Base-by-base conservation (phyloP, 2,113 vertebrate genomes). In the Ophiodon elongatus region DNA sequence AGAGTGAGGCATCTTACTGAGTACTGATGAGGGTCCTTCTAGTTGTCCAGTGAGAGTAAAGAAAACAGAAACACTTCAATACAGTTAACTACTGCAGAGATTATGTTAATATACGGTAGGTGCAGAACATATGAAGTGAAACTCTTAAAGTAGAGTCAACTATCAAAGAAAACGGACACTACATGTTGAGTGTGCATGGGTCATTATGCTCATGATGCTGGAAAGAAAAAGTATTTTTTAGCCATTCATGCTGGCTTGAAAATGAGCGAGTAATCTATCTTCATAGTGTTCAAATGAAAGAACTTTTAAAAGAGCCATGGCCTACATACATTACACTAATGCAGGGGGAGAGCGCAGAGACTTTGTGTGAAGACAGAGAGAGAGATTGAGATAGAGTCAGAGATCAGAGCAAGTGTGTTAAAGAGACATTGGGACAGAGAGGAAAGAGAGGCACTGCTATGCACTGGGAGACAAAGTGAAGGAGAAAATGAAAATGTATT, bases 401-500 rank as follows among this genome's bases (percentile, higher is more conserved):
- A 80, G 71, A 86, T 83, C 75, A 88, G 87, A 88, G 80, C 80
- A 54, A 85, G 82, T 60, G 83, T 79, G 80, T 79, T 80, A 45
- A 85, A 83, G 84, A 80, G 68, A 69, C 67, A 66, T 17, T 37
- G 47, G 65, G 73, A 76, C 50, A 39, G 72, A 82, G 83, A 90
- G 67, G 73, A 88, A 81, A 68, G 59, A 72, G 41, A 80, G 59
- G 66, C 68, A 10, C 35, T 70, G 80, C 89, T 63, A 68, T 75
- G 82, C 45, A 70, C 60, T 54, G 69, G 62, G 82, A 88, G 77
- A 88, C 77, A 76, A 88, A 83, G 73, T 77, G 86, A 88, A 85
- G 69, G 79, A 83, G 86, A 90, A 93, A 92, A 93, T 90, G 87
- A 87, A 90, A 91, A 93, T 89, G 91, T 93, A 89, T 90, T 93